Evolutionary conservation across 2,888 invertebrate genomes (phyloP), one percentile per base, ranked within the genome.

Genomic region (Platynereis dumerilii): DNA sequence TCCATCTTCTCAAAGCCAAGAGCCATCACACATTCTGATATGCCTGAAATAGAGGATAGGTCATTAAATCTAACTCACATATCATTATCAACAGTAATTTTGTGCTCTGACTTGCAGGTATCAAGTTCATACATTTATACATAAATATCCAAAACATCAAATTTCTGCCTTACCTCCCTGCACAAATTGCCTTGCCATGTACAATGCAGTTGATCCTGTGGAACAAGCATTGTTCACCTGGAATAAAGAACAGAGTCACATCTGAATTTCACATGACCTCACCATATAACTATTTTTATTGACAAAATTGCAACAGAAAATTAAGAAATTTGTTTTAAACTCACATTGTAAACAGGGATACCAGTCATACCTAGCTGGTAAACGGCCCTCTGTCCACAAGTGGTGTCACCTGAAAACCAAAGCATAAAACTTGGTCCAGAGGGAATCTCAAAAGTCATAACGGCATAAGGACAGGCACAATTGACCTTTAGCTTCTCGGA

Each of bases 1-100:
- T 96, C 91, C 99, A 99, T 99, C 86, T 97, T 98, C 82, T 99
- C 99, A 84, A 99, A 99, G 2, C 99, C 99, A 34, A 97, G 86
- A 1, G 96, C 97, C 64, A 99, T 85, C 0, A 93, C 91, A 79
- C 97, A 93, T 75, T 96, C 92, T 20, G 91, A 89, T 76, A 90
- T 87, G 15, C 94, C 86, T 85, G 68, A 34, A 76, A 66, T 63
- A 58, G 34, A n/a, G n/a, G n/a, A n/a, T n/a, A n/a, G n/a, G n/a
- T n/a, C n/a, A n/a, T n/a, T n/a, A n/a, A n/a, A n/a, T n/a, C n/a
- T n/a, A n/a, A n/a, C n/a, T n/a, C n/a, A n/a, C n/a, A n/a, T n/a
- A n/a, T n/a, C n/a, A n/a, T n/a, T n/a, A n/a, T n/a, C n/a, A n/a
- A n/a, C n/a, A n/a, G n/a, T n/a, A n/a, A n/a, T n/a, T n/a, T n/a